A percentile compares a stretch with the other conserved stretches of the same genome.
Evolutionary conservation across 2,888 invertebrate species (phyloP).

Genomic region (Allolobophora icterica): DNA sequence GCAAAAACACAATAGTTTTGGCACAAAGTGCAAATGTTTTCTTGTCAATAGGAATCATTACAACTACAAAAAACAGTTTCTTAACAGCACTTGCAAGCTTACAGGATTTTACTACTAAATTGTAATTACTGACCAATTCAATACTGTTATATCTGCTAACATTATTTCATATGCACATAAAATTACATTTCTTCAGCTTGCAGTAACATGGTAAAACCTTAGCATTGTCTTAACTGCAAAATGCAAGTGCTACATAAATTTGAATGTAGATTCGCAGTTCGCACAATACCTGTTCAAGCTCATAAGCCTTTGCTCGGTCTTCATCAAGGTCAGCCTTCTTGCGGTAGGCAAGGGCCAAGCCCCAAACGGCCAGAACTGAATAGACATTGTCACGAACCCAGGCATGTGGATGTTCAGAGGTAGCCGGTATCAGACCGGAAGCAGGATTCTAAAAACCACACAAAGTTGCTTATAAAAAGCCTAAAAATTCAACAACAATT

Average conservation of each 20-base stretch:
- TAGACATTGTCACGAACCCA: conserved; percentile 99
- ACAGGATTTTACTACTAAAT: neutral
- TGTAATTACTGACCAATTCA: neutral
- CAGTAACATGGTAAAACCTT: neutral
- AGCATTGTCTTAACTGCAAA: neutral
- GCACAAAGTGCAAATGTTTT: too few relatives aligned
- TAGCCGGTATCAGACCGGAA: conserved; percentile 93
- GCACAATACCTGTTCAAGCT: conserved; percentile 84
- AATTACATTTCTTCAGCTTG: neutral
- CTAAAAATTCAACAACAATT: neutral
- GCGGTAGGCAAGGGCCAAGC: conserved; percentile 95
- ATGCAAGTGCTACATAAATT: neutral
- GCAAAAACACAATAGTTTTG: neutral
- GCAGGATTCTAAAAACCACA: conserved; percentile 82
- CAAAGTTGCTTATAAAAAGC: conserved; percentile 1
- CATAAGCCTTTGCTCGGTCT: conserved; percentile 95
- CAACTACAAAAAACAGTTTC: neutral
- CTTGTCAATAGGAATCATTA: neutral
- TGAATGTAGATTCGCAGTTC: neutral
- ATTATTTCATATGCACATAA: neutral
- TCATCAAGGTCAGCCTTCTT: conserved; percentile 99
- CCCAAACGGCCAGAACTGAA: conserved; percentile 96
- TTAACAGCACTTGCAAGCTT: neutral
- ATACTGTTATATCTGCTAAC: neutral
- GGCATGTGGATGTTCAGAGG: conserved; percentile 70